phyloP scores from a whole-genome alignment of 1,140 invertebrate species.

The Calosoma granatense region DNA sequence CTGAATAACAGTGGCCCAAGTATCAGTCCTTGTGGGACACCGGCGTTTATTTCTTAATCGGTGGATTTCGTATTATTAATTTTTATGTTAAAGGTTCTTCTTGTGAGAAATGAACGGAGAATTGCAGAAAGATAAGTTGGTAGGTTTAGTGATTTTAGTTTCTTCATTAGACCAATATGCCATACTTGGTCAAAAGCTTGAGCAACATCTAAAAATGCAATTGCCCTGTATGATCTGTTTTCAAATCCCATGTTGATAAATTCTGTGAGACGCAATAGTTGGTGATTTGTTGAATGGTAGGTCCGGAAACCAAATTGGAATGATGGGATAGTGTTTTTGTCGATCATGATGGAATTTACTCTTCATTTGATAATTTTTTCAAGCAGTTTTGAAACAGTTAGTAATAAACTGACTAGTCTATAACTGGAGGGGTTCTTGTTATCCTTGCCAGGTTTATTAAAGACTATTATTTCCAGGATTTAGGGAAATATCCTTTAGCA shows the following conservation, averaged over 20 bases:
- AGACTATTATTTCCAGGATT: constrained; percentile 9
- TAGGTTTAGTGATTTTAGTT: constrained; percentile 18
- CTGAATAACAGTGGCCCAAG: constrained; percentile 20
- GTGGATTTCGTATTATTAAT: constrained; percentile 16
- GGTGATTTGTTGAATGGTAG: constrained; percentile 15
- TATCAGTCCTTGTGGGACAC: constrained; percentile 24
- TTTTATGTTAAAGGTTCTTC: constrained; percentile 22
- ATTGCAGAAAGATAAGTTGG: constrained; percentile 17
- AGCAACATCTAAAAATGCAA: constrained; percentile 25
- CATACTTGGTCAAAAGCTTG: constrained; percentile 31
- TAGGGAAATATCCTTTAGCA: constrained; percentile 8
- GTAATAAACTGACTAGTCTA: constrained; percentile 20
- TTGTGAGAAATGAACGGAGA: constrained; percentile 20
- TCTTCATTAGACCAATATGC: constrained; percentile 26
- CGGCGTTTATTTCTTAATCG: constrained; percentile 16
- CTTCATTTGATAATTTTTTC: constrained; percentile 17
- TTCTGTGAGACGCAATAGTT: constrained; percentile 13
- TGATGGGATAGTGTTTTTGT: not conserved
- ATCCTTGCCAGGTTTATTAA: constrained; percentile 8
- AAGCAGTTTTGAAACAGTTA: constrained; percentile 15
- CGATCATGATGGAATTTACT: constrained; percentile 2
- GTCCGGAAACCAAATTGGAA: constrained; percentile 17
- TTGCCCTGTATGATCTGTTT: constrained; percentile 15
- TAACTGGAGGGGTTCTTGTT: constrained; percentile 10
- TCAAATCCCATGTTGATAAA: constrained; percentile 12